Evolutionary conservation across 2,888 invertebrate species (phyloP).

Genomic region (Sinopyrophorus schimmeli): DNA sequence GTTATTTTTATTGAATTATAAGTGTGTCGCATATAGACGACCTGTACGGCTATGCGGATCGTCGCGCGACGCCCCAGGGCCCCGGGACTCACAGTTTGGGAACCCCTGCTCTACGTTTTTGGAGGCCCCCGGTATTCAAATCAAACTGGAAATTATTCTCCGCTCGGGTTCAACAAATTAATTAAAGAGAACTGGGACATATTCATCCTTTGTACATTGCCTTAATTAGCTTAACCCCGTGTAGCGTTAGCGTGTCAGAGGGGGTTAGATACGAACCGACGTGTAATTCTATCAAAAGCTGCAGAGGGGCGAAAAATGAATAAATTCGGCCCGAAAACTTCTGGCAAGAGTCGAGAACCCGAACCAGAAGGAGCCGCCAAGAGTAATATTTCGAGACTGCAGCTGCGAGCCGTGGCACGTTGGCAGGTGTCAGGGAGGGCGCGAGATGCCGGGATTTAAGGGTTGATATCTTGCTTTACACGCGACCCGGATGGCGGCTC

Average conservation of each 20-base stretch:
- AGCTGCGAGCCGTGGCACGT: conserved; percentile 12
- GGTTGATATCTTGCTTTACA: conserved; percentile 13
- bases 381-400: conserved; percentile 14
- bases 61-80: no score
- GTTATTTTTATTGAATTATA: no score
- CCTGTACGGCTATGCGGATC: no score
- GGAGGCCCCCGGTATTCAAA: no score
- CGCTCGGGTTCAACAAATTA: no score
- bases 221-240: conserved; percentile 14
- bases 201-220: conserved; percentile 1
- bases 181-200: conserved; percentile 4
- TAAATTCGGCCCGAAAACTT: conserved; percentile 13
- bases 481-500: conserved; percentile 5
- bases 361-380: conserved; percentile 5
- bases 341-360: conserved; percentile 4
- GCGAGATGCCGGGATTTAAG: conserved; percentile 1
- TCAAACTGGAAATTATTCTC: no score
- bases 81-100: no score
- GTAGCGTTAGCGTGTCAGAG: conserved; percentile 6
- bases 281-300: conserved; percentile 1
- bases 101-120: no score
- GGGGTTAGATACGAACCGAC: conserved; percentile 9
- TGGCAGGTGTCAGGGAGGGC: conserved; percentile 14
- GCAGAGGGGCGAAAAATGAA: background rate
- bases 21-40: no score